Conservation (phyloP, 2,888 invertebrate species). For the Monopis laevigella region DNA sequence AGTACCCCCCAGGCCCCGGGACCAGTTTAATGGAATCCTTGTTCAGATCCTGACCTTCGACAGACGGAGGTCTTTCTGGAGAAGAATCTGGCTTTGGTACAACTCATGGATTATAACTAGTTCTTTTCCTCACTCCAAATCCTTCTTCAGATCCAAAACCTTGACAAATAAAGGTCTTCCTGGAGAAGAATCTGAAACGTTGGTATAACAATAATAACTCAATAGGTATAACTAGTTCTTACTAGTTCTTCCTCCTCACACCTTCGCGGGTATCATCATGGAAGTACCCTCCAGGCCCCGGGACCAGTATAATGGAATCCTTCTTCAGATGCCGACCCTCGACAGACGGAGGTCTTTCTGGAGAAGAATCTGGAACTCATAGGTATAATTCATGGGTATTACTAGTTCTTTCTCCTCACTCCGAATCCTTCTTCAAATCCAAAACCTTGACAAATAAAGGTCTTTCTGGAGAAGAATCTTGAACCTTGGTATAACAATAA, state of each 20-base stretch:
- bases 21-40: slow-evolving; percentile 29
- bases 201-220: no score
- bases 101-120: no score
- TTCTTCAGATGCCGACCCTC: neutral
- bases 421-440: no score
- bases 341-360: slow-evolving; percentile 24
- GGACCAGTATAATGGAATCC: slow-evolving; percentile 31
- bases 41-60: neutral
- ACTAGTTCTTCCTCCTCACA: neutral
- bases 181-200: slow-evolving; percentile 41
- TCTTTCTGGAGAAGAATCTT: slow-evolving; percentile 34
- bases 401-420: no score
- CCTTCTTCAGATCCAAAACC: no score
- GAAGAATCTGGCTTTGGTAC: no score
- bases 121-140: no score
- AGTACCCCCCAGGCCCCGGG: slow-evolving; percentile 36
- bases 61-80: neutral
- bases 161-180: no score
- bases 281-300: slow-evolving; percentile 35
- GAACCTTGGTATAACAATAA: no score
- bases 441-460: no score
- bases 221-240: no score
- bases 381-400: no score
- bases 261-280: slow-evolving; percentile 27
- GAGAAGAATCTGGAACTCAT: slow-evolving; percentile 43